phyloP scores from a whole-genome alignment of 2,113 vertebrate genomes.

The Aegithalos caudatus region DNA sequence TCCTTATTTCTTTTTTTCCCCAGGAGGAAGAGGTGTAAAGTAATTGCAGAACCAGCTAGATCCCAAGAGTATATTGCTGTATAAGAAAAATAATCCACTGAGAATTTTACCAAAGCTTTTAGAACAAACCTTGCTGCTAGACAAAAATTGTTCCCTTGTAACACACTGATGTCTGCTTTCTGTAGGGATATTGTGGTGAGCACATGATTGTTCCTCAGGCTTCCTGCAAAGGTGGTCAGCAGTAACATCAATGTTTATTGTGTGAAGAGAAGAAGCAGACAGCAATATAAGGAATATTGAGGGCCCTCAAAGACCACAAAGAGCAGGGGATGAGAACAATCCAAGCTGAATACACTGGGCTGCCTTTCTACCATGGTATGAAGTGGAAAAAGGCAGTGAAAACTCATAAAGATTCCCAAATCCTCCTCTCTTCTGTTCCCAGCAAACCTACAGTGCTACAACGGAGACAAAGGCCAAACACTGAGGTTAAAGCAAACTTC shows the following conservation, averaged over 20 bases:
- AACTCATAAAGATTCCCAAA: neutral
- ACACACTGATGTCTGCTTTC: neutral
- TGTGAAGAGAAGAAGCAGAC: neutral
- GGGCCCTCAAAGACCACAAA: neutral
- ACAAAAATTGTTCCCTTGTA: neutral
- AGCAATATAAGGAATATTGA: neutral
- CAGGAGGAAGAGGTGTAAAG: neutral
- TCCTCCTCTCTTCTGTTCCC: neutral
- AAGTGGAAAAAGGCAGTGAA: neutral
- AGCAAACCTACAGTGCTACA: neutral
- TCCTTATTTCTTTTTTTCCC: neutral
- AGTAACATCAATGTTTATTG: neutral
- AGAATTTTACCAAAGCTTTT: neutral
- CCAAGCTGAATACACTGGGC: accelerated
- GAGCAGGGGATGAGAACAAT: neutral
- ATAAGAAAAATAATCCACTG: neutral
- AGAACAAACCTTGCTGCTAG: neutral
- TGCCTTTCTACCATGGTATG: accelerated
- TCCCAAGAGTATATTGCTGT: neutral
- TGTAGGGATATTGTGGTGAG: neutral
- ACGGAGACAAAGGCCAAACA: neutral
- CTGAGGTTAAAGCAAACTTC: neutral
- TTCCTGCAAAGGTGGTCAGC: neutral
- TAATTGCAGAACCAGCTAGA: slow-evolving; percentile 18
- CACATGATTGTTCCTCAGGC: neutral